Evolutionary conservation across 2,113 vertebrate genomes (phyloP), one percentile per base, ranked within the genome.

Genomic region (Perccottus glenii): DNA sequence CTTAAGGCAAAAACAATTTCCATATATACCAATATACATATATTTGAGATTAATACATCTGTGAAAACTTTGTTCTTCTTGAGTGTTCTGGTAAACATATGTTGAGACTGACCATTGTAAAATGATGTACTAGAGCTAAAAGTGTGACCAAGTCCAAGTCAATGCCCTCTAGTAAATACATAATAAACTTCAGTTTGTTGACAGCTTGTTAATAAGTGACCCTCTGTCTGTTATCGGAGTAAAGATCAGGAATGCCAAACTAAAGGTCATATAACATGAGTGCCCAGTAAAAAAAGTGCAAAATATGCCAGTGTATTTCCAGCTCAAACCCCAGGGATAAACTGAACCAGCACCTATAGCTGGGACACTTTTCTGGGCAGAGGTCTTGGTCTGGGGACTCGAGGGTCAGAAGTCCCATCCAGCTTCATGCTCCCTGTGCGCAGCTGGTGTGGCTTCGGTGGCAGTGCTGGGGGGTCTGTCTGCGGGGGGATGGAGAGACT

Each of bases 281-380:
- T 82, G 84, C 83, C 84, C 60, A 70, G 84, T 89, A 90, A 68
- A 87, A 50, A 91, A 89, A 92, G 91, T 92, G 91, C 91, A 92
- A 91, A 90, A 85, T 79, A 84, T 73, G 88, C 89, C 84, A 85
- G 81, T 87, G 86, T 88, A 78, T 88, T 71, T 77, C 51, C 66
- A 55, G 63, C n/a, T 3, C 46, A 42, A 40, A 56, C 63, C 63
- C 60, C 64, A 36, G 59, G 48, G 50, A 59, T 35, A 16, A 68
- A 45, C 58, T 16, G n/a, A 64, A 63, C 49, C 55, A 58, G 70
- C 73, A 75, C 80, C 94, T 93, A 99, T 80, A 99, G 90, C 93
- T 99, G 97, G n/a, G 97, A 99, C 67, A 99, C 96, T 87, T 99
- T 99, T 75, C 97, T 91, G 59, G 97, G 97, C 81, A 98, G 93